Base-by-base conservation (phyloP, 2,113 vertebrate species). In the Macrotus californicus region DNA sequence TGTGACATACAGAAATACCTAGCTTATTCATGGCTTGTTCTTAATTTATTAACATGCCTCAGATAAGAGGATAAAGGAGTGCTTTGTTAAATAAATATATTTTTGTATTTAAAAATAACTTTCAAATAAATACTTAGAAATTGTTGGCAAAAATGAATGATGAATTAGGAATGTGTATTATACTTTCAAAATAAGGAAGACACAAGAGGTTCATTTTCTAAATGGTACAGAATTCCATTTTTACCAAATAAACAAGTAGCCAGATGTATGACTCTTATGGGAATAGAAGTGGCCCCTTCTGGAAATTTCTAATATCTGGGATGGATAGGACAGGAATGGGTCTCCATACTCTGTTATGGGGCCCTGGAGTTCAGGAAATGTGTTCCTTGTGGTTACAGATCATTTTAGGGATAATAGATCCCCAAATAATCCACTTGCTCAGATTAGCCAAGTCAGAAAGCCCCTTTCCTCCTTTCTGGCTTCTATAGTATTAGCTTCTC, bases 161-260 rank as follows among this genome's bases (percentile, higher is more conserved):
- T 56, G 41, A 95, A 90, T 95, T 94, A 83, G 34, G 61, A 93
- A 93, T 87, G 69, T 87, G 31, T 61, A 94, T 94, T 93, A 93
- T 84, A 73, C 61, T 94, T 94, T 96, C 76, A 93, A 94, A 97
- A 94, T 92, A 84, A 93, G n/a, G 89, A 92, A 94, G 52, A 92
- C 64, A 92, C 10, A 94, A 96, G 69, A 92, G 43, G n/a, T 61
- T 43, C 46, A 87, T 84, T 93, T 96, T 96, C 73, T 90, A 95
- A 90, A 90, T 95, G 86, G 66, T 70, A 91, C 50, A 88, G 14
- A 90, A 93, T 95, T 87, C 76, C 66, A 90, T 93, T 95, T 95
- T 94, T 94, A 91, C 66, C 88, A 97, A 95, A 97, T 90, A 95
- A 96, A 95, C 70, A 95, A 91, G 77, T 84, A 94, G 50, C 54